These are phyloP conservation scores for Drosophila aff. DNA, from an alignment of 1,140 invertebrate genomes.

Conservation along the genomic window DNA sequence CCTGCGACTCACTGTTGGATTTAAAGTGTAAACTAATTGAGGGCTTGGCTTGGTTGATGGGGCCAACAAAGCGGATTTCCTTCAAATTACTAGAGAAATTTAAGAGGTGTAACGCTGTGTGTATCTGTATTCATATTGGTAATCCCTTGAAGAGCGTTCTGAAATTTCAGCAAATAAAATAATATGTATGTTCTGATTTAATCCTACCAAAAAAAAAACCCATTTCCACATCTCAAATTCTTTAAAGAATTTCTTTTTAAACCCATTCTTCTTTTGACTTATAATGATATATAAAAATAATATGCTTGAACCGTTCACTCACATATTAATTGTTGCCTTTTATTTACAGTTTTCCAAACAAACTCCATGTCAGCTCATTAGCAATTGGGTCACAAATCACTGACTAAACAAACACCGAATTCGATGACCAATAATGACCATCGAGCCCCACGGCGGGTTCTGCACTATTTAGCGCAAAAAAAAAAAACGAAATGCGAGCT, in stretches of 20 bases:
- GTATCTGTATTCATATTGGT: too few relatives aligned
- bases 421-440: conserved; percentile 20
- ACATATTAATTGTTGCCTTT: conserved; percentile 16
- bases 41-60: not conserved
- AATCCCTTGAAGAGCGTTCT: not conserved
- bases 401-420: conserved; percentile 16
- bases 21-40: conserved; percentile 39
- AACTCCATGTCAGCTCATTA: conserved; percentile 28
- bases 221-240: too few relatives aligned
- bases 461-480: conserved; percentile 40
- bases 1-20: conserved; percentile 32
- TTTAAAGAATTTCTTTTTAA: not conserved
- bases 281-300: not conserved
- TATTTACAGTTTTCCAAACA: conserved; percentile 17
- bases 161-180: not conserved
- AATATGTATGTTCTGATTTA: not conserved
- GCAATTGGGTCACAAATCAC: conserved; percentile 32
- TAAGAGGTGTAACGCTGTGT: not conserved
- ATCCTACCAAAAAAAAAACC: not conserved
- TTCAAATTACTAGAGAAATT: not conserved
- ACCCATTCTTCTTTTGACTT: not conserved
- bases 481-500: conserved; percentile 2
- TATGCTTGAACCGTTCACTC: not conserved
- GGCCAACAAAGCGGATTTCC: conserved; percentile 29
- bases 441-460: conserved; percentile 26